Percentiles rank a stretch among this genome's conserved stretches.
Evolutionary conservation across 1,140 invertebrate species (phyloP).

Genomic region (Drosophila arizonae): DNA sequence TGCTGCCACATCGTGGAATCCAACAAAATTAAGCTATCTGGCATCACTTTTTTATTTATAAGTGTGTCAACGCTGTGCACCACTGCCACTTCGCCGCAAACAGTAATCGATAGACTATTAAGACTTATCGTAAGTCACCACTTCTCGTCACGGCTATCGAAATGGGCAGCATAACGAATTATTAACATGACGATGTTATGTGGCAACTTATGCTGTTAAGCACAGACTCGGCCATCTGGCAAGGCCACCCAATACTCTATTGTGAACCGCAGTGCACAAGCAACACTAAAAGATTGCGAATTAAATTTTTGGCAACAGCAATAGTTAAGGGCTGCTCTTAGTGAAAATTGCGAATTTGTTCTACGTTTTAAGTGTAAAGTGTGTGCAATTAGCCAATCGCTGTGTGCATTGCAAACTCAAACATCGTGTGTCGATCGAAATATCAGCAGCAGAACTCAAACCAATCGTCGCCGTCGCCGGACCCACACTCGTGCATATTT

Average conservation of each 20-base stretch:
- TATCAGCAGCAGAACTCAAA: constrained; percentile 33
- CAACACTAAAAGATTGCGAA: constrained; percentile 43
- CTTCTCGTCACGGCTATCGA: constrained; percentile 3
- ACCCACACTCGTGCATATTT: constrained; percentile 9
- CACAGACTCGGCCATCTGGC: constrained; percentile 6
- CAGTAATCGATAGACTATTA: background rate
- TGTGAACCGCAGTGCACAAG: constrained; percentile 23
- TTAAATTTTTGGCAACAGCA: constrained; percentile 38
- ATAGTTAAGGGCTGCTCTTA: constrained; percentile 15
- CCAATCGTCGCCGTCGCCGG: constrained; percentile 12
- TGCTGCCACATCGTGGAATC: background rate
- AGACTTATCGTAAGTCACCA: background rate
- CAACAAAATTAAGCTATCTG: background rate
- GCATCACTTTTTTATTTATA: background rate
- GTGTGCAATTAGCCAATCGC: constrained; percentile 20
- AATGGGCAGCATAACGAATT: constrained; percentile 8
- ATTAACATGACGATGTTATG: background rate
- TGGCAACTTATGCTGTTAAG: constrained; percentile 8
- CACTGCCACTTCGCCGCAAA: constrained; percentile 9
- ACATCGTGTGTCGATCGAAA: constrained; percentile 19
- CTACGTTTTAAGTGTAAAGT: constrained; percentile 31
- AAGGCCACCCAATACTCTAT: constrained; percentile 16
- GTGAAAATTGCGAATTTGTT: constrained; percentile 12
- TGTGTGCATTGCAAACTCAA: constrained; percentile 10
- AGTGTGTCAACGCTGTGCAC: constrained; percentile 8